A percentile compares a stretch with the other conserved stretches of the same genome.
These are phyloP conservation scores for Acanthopleura granulata DNA, from an alignment of 2,888 invertebrate species.

Conservation along the genomic window DNA sequence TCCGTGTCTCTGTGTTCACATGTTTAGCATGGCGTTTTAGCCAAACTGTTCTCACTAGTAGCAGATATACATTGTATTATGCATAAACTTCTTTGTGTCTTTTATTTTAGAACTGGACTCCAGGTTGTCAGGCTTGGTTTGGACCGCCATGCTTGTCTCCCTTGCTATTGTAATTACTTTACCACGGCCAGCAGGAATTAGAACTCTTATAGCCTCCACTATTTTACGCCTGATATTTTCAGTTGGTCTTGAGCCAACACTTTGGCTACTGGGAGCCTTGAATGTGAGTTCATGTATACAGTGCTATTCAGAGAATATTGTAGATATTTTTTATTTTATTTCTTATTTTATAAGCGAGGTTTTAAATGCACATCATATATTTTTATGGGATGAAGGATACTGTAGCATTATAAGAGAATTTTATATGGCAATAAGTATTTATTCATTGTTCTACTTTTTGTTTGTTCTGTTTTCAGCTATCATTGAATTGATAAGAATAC, in stretches of 20 bases:
- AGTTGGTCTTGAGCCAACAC: constrained; percentile 91
- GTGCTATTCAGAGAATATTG: too few relatives aligned
- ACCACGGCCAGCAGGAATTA: constrained; percentile 61
- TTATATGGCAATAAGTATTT: too few relatives aligned
- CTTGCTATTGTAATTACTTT: constrained; percentile 64
- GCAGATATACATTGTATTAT: not conserved
- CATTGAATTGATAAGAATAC: too few relatives aligned
- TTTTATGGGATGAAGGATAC: too few relatives aligned
- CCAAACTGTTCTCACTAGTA: too few relatives aligned
- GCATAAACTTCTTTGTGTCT: not conserved
- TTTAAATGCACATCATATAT: not conserved
- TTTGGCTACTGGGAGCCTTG: constrained; percentile 86
- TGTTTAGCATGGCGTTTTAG: too few relatives aligned
- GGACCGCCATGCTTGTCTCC: constrained; percentile 68
- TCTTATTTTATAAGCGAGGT: not conserved
- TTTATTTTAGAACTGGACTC: constrained; percentile 79
- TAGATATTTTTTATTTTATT: too few relatives aligned
- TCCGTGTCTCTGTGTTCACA: too few relatives aligned
- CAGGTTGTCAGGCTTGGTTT: constrained; percentile 88
- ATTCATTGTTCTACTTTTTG: too few relatives aligned
- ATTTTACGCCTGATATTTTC: constrained; percentile 91
- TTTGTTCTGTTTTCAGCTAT: too few relatives aligned
- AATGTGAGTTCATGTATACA: constrained; percentile 76
- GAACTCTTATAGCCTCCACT: constrained; percentile 73
- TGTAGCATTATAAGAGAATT: too few relatives aligned